Evolutionary conservation across 1,140 invertebrate genomes (phyloP).

Genomic region (Heliconius melpomene): DNA sequence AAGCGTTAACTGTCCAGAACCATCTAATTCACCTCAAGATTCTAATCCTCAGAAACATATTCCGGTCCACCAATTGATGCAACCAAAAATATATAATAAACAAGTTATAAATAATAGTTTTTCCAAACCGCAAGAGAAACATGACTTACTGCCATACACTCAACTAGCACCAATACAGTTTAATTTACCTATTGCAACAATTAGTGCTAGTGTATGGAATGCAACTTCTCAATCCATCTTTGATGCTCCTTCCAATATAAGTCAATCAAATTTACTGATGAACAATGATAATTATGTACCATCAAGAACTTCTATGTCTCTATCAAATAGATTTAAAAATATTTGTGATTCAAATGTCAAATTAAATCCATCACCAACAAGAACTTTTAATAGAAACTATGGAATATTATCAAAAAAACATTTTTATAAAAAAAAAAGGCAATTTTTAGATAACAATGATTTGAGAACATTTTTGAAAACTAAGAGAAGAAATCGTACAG

Average conservation of each 20-base stretch:
- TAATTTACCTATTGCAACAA: conserved; percentile 25
- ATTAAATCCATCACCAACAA: conserved; percentile 15
- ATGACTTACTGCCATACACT: neutral
- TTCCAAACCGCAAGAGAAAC: conserved; percentile 7
- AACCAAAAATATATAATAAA: conserved; percentile 34
- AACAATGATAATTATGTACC: conserved; percentile 19
- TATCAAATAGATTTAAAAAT: conserved; percentile 39
- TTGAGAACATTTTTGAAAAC: neutral
- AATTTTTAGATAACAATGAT: neutral
- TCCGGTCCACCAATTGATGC: neutral
- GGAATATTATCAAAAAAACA: neutral
- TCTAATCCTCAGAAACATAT: conserved; percentile 1
- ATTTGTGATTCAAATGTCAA: neutral
- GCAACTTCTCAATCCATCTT: conserved; percentile 36
- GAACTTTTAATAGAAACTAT: neutral
- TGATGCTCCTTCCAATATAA: conserved; percentile 28
- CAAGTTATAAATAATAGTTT: conserved; percentile 37
- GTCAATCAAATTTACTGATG: neutral
- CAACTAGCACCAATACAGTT: conserved; percentile 24
- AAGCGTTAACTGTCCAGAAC: conserved; percentile 53
- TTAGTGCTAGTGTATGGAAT: conserved; percentile 45
- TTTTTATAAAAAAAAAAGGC: neutral
- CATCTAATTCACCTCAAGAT: conserved; percentile 50
- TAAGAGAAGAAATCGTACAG: neutral
- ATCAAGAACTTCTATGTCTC: conserved; percentile 28